Percentiles rank a stretch among this genome's conserved stretches.
Conservation (phyloP, 2,888 invertebrate genomes). For the Netelia inedita region DNA sequence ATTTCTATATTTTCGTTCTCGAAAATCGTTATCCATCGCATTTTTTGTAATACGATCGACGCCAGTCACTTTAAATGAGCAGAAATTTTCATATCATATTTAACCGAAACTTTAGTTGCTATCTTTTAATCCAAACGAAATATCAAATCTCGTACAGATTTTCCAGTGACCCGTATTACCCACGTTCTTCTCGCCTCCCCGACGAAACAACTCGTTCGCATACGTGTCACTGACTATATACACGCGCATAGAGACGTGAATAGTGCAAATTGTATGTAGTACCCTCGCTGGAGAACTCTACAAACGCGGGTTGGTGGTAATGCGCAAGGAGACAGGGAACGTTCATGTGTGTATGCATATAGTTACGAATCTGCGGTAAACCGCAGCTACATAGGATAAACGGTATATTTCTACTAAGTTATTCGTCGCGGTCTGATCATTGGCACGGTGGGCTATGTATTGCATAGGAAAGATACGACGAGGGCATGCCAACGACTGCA, state of each 20-base stretch:
- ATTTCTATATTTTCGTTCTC: too few species aligned
- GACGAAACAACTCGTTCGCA: too few species aligned
- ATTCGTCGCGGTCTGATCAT: background rate
- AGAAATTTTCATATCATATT: too few species aligned
- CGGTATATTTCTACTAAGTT: background rate
- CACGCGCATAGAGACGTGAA: background rate
- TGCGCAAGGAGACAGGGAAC: background rate
- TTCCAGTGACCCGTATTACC: background rate
- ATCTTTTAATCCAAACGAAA: too few species aligned
- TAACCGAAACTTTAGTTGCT: too few species aligned
- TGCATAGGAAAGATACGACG: background rate
- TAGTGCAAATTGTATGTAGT: background rate
- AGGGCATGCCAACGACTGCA: background rate
- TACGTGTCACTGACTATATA: conserved; percentile 3
- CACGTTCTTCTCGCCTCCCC: too few species aligned
- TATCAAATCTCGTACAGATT: too few species aligned
- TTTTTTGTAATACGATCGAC: too few species aligned
- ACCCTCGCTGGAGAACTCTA: background rate
- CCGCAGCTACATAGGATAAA: background rate
- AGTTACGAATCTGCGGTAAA: background rate
- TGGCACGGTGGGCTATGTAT: background rate
- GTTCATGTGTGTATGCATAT: background rate
- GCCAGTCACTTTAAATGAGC: too few species aligned
- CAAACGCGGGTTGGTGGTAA: background rate
- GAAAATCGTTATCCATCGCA: too few species aligned